Conservation (phyloP, 2,888 invertebrate genomes). For the Acanthacorydalis orientalis region DNA sequence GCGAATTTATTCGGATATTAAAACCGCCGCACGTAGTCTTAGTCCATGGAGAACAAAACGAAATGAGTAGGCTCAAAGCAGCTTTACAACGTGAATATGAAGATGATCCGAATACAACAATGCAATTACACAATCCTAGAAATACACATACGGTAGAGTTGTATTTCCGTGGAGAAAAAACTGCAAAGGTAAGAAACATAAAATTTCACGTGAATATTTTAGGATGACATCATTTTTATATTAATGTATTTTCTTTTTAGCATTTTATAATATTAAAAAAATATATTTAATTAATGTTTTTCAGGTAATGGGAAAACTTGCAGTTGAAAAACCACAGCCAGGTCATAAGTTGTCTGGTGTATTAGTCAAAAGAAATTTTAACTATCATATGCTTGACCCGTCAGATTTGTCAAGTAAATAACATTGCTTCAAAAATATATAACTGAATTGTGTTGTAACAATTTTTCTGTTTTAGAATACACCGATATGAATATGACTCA, state of each 20-base stretch:
- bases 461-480: constrained; percentile 44
- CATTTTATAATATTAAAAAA: too few relatives aligned
- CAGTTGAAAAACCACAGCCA: constrained; percentile 63
- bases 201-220: constrained; percentile 15
- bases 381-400: constrained; percentile 87
- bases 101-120: constrained; percentile 61
- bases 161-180: constrained; percentile 94
- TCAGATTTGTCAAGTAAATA: constrained; percentile 70
- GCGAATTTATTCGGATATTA: constrained; percentile 85
- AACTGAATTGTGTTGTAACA: not conserved
- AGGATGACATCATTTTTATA: not conserved
- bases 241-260: not conserved
- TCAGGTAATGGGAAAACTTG: constrained; percentile 75
- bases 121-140: constrained; percentile 86
- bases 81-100: constrained; percentile 89
- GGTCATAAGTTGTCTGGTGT: constrained; percentile 77
- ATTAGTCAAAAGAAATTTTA: constrained; percentile 92
- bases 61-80: constrained; percentile 92
- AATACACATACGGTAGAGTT: constrained; percentile 89
- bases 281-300: too few relatives aligned
- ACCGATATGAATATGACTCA: constrained; percentile 90
- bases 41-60: constrained; percentile 98
- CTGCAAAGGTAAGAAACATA: constrained; percentile 61
- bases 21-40: constrained; percentile 92
- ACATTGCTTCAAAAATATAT: not conserved